Evolutionary conservation across 1,140 invertebrate genomes (phyloP).

Genomic region (Diorhabda elongata): DNA sequence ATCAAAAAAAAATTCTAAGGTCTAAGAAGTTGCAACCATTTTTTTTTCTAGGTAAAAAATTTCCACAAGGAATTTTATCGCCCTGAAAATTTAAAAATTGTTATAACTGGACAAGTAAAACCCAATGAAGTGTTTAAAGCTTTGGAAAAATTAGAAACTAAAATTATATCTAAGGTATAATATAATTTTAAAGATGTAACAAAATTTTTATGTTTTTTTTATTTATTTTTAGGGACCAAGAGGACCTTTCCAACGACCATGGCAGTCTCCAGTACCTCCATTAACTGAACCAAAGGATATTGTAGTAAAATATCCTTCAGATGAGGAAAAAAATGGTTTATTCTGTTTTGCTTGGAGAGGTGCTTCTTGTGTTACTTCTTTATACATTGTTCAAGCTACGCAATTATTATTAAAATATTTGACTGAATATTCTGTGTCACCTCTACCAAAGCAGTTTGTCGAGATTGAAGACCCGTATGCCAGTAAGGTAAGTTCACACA

Average conservation of each 20-base stretch:
- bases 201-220: not conserved
- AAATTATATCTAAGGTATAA: conserved; percentile 69
- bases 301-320: conserved; percentile 69
- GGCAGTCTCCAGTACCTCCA: conserved; percentile 68
- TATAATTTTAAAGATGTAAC: not conserved
- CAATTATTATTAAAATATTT: conserved; percentile 78
- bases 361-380: conserved; percentile 59
- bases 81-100: conserved; percentile 83
- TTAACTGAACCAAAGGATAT: conserved; percentile 52
- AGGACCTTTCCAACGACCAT: conserved; percentile 65
- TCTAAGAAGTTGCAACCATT: conserved; percentile 8
- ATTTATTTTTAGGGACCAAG: conserved; percentile 49
- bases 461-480: conserved; percentile 79
- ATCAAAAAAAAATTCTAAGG: too few species aligned
- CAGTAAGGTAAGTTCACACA: conserved; percentile 58
- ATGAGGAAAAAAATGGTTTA: conserved; percentile 81
- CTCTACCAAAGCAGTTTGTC: conserved; percentile 78
- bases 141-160: conserved; percentile 69
- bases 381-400: conserved; percentile 59
- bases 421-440: conserved; percentile 77
- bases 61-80: conserved; percentile 87
- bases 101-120: conserved; percentile 78
- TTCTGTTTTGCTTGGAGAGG: conserved; percentile 79
- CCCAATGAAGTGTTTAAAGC: conserved; percentile 71
- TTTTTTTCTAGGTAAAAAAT: conserved; percentile 58